Conservation (phyloP, 2,113 vertebrate genomes). For the Jaculus jaculus region DNA sequence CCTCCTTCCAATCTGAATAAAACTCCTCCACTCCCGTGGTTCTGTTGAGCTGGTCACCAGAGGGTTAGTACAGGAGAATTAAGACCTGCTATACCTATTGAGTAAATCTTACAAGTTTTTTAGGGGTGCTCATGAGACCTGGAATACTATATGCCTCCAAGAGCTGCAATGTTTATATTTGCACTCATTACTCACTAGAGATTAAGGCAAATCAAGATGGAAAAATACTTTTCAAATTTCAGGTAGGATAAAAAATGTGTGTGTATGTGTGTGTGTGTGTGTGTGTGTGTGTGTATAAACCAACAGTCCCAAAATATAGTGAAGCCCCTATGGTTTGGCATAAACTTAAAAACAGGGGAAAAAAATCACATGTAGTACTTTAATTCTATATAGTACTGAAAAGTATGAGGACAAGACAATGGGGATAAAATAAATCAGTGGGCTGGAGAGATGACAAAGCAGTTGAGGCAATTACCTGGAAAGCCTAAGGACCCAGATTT, state of each 20-base stretch:
- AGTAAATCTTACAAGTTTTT: constrained; percentile 70
- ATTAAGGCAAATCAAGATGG: constrained; percentile 62
- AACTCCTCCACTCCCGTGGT: constrained; percentile 51
- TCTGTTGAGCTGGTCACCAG: constrained; percentile 45
- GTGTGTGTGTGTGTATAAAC: not conserved
- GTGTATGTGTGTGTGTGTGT: not conserved
- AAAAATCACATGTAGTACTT: not conserved
- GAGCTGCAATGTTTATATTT: constrained; percentile 66
- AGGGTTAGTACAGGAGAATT: constrained; percentile 55
- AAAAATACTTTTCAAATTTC: not conserved
- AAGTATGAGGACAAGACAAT: not conserved
- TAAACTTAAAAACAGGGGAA: not conserved
- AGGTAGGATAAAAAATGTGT: not conserved
- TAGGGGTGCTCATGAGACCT: not conserved
- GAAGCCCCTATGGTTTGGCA: not conserved
- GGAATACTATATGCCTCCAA: constrained; percentile 59
- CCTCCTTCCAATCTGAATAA: constrained; percentile 19
- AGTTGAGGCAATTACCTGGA: too few species aligned
- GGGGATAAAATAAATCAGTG: too few species aligned
- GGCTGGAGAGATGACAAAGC: too few species aligned
- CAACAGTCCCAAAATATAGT: not conserved
- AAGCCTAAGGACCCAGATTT: too few species aligned
- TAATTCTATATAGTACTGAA: not conserved
- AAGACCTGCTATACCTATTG: constrained; percentile 16
- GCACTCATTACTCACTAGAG: constrained; percentile 60